Percentiles rank a stretch among this genome's conserved stretches.
phyloP scores from a whole-genome alignment of 2,113 vertebrate species.

The Gorsachius goisagi region DNA sequence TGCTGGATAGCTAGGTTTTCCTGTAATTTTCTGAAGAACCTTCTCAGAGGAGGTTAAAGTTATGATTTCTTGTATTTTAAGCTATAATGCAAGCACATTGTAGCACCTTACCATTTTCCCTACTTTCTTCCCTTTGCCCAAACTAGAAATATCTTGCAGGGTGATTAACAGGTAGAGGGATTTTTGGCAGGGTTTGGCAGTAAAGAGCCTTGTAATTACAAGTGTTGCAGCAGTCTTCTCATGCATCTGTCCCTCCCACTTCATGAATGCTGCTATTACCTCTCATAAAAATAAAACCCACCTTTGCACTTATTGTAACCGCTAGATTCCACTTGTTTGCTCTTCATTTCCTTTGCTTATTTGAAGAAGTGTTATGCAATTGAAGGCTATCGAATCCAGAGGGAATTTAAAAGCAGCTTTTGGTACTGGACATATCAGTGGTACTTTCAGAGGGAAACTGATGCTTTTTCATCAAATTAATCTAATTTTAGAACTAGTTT shows the following conservation, averaged over 20 bases:
- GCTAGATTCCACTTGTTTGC: not conserved
- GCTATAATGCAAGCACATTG: not conserved
- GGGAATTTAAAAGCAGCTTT: not conserved
- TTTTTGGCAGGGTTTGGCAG: not conserved
- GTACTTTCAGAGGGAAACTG: not conserved
- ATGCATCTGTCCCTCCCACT: not conserved
- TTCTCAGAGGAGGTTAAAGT: not conserved
- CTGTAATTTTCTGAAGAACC: not conserved
- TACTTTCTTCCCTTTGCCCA: not conserved
- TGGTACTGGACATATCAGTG: not conserved
- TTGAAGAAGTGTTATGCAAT: not conserved
- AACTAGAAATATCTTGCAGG: not conserved
- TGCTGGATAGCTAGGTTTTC: not conserved
- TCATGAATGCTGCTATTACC: not conserved
- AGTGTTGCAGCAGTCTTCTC: not conserved
- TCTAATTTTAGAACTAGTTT: not conserved
- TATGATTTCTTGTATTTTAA: not conserved
- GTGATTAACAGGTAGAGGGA: not conserved
- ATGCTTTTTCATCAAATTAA: not conserved
- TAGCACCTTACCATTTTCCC: not conserved
- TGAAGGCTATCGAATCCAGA: not conserved
- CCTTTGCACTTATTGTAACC: not conserved
- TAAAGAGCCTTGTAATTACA: not conserved
- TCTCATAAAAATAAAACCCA: not conserved
- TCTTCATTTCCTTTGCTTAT: not conserved